phyloP scores from a whole-genome alignment of 2,797 vertebrate species.

The Hemitrygon akajei region DNA sequence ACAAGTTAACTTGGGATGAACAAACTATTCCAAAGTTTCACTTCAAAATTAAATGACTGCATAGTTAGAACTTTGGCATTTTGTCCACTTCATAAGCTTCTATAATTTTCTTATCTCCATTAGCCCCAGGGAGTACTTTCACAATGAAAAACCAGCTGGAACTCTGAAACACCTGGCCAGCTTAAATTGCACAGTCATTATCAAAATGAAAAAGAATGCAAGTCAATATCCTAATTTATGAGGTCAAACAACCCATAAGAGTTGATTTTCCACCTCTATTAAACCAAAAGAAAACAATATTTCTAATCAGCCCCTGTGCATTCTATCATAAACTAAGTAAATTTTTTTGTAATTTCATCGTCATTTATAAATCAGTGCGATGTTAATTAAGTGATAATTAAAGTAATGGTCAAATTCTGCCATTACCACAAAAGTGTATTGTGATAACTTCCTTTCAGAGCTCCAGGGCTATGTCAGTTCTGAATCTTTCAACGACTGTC shows the following conservation, averaged over 20 bases:
- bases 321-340: not conserved
- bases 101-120: constrained; percentile 8
- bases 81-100: not conserved
- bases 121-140: not conserved
- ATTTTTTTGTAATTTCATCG: not conserved
- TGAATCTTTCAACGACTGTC: not conserved
- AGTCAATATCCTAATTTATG: constrained; percentile 9
- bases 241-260: not conserved
- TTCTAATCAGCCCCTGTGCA: not conserved
- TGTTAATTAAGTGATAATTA: not conserved
- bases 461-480: not conserved
- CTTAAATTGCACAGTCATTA: constrained; percentile 27
- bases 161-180: constrained; percentile 27
- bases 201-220: constrained; percentile 9
- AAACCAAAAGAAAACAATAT: not conserved
- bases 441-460: not conserved
- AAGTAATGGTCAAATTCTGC: not conserved
- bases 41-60: not conserved
- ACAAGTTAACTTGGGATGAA: not conserved
- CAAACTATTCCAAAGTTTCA: constrained; percentile 17
- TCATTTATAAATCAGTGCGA: not conserved
- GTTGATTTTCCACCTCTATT: not conserved
- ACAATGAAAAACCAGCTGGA: not conserved
- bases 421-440: not conserved
- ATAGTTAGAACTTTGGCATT: not conserved